These are phyloP conservation scores for Polypterus bichir DNA, from an alignment of 2,113 vertebrate genomes.

Conservation along the genomic window DNA sequence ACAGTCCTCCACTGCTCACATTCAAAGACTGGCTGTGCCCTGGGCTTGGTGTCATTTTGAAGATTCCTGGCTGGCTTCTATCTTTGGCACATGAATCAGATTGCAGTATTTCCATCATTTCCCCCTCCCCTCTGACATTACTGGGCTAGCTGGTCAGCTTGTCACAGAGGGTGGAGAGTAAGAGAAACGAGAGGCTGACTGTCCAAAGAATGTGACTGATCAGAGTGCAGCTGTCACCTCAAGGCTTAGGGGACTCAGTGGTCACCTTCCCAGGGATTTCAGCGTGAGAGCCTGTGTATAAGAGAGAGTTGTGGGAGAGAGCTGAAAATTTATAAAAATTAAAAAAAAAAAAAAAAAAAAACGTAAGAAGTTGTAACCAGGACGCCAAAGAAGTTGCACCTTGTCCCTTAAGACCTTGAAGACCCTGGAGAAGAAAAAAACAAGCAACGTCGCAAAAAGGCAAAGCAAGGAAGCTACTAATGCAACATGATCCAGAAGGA, in stretches of 20 bases:
- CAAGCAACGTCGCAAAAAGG: conserved; percentile 30
- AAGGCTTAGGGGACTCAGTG: conserved; percentile 31
- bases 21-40: too few relatives aligned
- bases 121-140: conserved; percentile 8
- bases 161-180: conserved; percentile 24
- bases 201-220: conserved; percentile 36
- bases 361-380: conserved; percentile 13
- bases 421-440: conserved; percentile 18
- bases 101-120: conserved; percentile 3
- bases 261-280: conserved; percentile 37
- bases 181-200: conserved; percentile 31
- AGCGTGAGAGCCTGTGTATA: conserved; percentile 31
- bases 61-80: conserved; percentile 14
- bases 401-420: conserved; percentile 17
- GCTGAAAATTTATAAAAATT: conserved; percentile 1
- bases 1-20: too few relatives aligned
- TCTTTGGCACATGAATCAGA: conserved; percentile 38
- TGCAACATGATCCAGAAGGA: conserved; percentile 54
- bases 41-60: not conserved
- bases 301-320: conserved; percentile 32
- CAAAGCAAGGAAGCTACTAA: conserved; percentile 33
- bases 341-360: not conserved
- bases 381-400: conserved; percentile 10
- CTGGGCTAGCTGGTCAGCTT: conserved; percentile 39
- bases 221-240: conserved; percentile 49